These are phyloP conservation scores for Merops nubicus DNA, from an alignment of 2,113 vertebrate species.

Conservation along the genomic window DNA sequence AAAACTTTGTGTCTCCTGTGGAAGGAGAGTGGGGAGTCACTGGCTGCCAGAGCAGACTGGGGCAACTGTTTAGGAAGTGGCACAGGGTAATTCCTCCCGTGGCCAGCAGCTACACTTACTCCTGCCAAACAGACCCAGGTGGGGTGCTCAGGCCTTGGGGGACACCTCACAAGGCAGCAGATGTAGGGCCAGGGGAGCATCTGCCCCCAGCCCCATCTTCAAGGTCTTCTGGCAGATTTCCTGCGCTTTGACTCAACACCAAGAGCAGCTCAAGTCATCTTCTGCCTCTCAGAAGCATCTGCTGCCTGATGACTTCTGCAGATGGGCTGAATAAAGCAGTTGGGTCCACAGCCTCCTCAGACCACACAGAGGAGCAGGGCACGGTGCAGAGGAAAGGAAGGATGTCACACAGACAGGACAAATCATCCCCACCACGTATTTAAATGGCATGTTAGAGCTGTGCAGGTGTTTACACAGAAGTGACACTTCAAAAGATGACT, in stretches of 20 bases:
- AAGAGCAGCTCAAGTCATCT: neutral
- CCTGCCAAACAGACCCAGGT: neutral
- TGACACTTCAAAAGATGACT: accelerated
- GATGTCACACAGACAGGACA: neutral
- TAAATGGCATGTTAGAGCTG: accelerated
- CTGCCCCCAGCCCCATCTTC: neutral
- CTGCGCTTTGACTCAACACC: neutral
- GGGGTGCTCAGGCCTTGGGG: accelerated
- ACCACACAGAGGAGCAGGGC: neutral
- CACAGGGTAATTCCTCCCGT: accelerated
- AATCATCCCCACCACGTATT: accelerated
- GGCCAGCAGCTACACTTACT: neutral
- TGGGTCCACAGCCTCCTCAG: neutral
- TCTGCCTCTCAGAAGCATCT: neutral
- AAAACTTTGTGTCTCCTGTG: neutral
- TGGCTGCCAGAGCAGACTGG: neutral
- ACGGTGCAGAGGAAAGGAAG: neutral
- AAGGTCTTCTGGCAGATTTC: neutral
- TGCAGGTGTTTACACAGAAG: accelerated
- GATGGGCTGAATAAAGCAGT: neutral
- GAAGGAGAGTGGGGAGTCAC: accelerated
- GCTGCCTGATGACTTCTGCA: slow-evolving; percentile 40
- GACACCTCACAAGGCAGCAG: neutral
- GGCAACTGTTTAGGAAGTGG: neutral
- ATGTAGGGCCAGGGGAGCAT: neutral